Conservation (phyloP, 1,140 invertebrate genomes). For the Philotrypesis tridentata region DNA sequence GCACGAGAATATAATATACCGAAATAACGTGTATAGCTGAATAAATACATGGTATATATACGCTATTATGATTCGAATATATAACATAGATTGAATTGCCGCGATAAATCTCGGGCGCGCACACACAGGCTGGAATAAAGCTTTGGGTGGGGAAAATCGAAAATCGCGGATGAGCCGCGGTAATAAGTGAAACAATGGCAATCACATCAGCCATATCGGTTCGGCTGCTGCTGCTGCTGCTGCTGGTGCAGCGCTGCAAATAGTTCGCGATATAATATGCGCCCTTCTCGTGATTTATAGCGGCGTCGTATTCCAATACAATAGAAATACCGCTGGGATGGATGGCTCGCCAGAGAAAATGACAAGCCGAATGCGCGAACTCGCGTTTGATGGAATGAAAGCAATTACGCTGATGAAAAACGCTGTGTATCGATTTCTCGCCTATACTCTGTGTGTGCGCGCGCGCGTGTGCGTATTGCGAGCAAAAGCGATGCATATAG, state of each 20-base stretch:
- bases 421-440: background rate
- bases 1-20: background rate
- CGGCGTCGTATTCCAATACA: slow-evolving; percentile 48
- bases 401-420: slow-evolving; percentile 19
- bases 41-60: background rate
- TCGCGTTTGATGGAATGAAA: slow-evolving; percentile 9
- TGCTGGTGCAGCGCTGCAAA: slow-evolving; percentile 19
- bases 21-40: too few relatives aligned
- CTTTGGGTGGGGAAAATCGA: background rate
- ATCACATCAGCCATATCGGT: slow-evolving; percentile 42
- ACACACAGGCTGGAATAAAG: slow-evolving; percentile 28
- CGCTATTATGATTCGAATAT: background rate
- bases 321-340: slow-evolving; percentile 29
- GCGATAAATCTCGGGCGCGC: slow-evolving; percentile 13
- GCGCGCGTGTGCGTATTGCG: background rate
- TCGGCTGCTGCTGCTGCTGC: slow-evolving; percentile 4
- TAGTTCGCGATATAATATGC: slow-evolving; percentile 54
- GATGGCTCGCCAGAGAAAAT: slow-evolving; percentile 34
- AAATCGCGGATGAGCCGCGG: slow-evolving; percentile 5
- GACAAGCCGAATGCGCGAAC: slow-evolving; percentile 26
- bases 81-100: background rate
- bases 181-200: slow-evolving; percentile 38
- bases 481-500: background rate
- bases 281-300: slow-evolving; percentile 52
- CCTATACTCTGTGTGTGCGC: background rate